Base-by-base conservation (phyloP, 2,888 invertebrate genomes). In the Eupithecia insigniata region DNA sequence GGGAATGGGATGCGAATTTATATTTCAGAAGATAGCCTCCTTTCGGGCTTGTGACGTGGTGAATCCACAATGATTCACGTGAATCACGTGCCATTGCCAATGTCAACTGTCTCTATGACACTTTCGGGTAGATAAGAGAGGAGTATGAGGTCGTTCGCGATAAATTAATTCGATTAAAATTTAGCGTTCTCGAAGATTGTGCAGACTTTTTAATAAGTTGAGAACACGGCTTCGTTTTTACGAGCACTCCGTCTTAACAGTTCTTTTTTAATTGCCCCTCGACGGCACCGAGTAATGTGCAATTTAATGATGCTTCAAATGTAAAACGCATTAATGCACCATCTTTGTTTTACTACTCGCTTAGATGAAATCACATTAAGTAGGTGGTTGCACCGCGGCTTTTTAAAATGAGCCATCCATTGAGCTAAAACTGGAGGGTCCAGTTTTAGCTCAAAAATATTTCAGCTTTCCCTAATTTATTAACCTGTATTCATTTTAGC, bases 291-390 rank as follows among this genome's bases (percentile, higher is more conserved):
- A 89, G 90, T 92, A 92, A 91, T 92, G 89, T 88, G 90, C 89
- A 88, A 90, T 92, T 93, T 92, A 92, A 93, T 91, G 92, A 92
- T 90, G 89, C 91, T 91, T 92, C 89, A 92, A 92, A 92, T 92
- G 91, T 92, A 88, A 92, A 92, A 91, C 91, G 92, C 92, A 93
- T 91, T 92, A 91, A 88, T 91, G 91, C 92, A 90, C 87, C 89
- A 90, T 90, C 89, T 92, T 91, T 88, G 88, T 89, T 90, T 91
- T 88, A 91, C 85, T 86, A 86, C 85, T 84, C 76, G 81, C 81
- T 81, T 81, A 85, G 83, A 87, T 86, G 85, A 85, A 86, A 88
- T 86, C 84, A 78, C 79, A 77, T 76, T 83, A 76, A 78, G 51
- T 26, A 77, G 74, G 78, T 77, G 78, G 76, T 79, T 81, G 80